Conservation (phyloP, 2,797 vertebrate species). For the Rhinogobio ventralis region DNA sequence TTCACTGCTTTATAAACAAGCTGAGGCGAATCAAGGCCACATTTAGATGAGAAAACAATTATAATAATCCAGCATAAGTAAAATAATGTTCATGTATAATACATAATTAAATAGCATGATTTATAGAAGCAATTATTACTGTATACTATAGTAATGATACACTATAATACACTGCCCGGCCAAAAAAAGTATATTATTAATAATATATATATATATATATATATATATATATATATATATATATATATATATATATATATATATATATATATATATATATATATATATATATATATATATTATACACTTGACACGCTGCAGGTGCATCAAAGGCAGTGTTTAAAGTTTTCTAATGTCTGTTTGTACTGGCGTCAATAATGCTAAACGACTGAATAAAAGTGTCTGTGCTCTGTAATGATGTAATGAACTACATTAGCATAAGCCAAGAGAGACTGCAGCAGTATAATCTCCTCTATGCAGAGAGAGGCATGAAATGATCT, state of each 20-base stretch:
- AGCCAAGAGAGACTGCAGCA: conserved; percentile 18
- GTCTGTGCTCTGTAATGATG: conserved; percentile 26
- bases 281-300: background rate
- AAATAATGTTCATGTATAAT: background rate
- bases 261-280: background rate
- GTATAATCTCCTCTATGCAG: conserved; percentile 34
- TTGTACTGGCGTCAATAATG: background rate
- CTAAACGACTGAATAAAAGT: background rate
- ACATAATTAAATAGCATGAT: too few species aligned
- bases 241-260: background rate
- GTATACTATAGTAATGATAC: too few species aligned
- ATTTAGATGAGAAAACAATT: background rate
- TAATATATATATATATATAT: background rate
- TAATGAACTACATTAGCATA: conserved; percentile 34
- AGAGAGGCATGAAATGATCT: conserved; percentile 30
- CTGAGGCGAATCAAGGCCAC: background rate
- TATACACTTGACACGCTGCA: background rate
- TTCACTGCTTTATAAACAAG: background rate
- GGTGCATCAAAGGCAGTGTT: background rate
- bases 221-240: background rate
- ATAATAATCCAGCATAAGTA: background rate
- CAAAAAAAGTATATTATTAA: too few species aligned
- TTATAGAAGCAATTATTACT: too few species aligned
- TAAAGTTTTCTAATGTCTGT: background rate
- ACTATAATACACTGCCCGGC: too few species aligned